Evolutionary conservation across 2,888 invertebrate genomes (phyloP).

Genomic region (Labia minor): DNA sequence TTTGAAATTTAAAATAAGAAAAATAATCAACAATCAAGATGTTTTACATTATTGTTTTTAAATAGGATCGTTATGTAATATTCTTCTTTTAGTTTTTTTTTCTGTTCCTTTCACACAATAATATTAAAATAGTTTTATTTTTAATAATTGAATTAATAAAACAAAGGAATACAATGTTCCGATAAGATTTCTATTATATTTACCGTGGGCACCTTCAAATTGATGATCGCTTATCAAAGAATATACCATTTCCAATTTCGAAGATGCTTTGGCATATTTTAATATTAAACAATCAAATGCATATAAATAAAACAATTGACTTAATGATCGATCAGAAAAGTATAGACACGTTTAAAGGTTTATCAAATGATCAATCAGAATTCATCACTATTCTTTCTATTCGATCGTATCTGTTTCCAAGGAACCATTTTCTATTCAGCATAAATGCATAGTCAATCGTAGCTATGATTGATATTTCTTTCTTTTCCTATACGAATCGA

Average conservation of each 20-base stretch:
- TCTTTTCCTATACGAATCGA: not conserved
- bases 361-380: slow-evolving; percentile 8
- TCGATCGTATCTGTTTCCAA: not conserved
- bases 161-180: no score
- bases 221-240: no score
- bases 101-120: no score
- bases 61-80: no score
- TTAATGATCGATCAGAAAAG: not conserved
- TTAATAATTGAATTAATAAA: no score
- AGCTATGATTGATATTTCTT: not conserved
- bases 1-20: no score
- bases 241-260: not conserved
- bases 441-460: slow-evolving; percentile 3
- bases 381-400: not conserved
- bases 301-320: not conserved
- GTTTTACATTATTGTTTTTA: no score
- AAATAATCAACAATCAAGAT: no score
- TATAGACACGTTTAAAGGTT: not conserved
- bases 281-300: slow-evolving; percentile 1
- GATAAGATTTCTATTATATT: no score
- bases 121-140: no score
- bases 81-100: no score
- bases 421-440: slow-evolving; percentile 4
- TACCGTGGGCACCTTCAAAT: no score
- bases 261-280: not conserved